phyloP scores from a whole-genome alignment of 2,888 invertebrate genomes.

The Cylindroiulus punctatus region DNA sequence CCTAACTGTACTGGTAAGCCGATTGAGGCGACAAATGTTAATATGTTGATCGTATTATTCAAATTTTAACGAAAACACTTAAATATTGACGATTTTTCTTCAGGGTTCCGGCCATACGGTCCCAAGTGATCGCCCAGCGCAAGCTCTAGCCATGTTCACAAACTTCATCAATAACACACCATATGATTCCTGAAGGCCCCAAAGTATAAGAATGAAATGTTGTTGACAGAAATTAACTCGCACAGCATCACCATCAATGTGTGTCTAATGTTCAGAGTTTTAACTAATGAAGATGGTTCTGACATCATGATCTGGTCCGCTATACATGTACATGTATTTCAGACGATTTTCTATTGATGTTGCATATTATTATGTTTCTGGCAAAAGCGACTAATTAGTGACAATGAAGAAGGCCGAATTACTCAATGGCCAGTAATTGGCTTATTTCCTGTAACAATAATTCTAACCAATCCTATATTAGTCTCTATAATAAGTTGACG shows the following conservation, averaged over 20 bases:
- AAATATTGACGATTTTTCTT: background rate
- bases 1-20: conserved; percentile 53
- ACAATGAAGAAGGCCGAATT: too few species aligned
- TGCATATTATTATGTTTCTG: too few species aligned
- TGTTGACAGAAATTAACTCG: too few species aligned
- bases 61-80: background rate
- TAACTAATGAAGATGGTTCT: background rate
- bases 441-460: too few species aligned
- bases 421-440: too few species aligned
- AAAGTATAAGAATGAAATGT: background rate
- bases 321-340: too few species aligned
- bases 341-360: too few species aligned
- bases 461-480: too few species aligned
- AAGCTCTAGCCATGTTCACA: conserved; percentile 57
- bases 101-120: conserved; percentile 19
- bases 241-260: too few species aligned
- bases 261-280: background rate
- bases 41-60: background rate
- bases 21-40: background rate
- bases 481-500: too few species aligned
- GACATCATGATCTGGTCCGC: background rate
- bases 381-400: too few species aligned
- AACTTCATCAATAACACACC: conserved; percentile 57
- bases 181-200: background rate
- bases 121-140: conserved; percentile 55